These are phyloP conservation scores for Acinonyx jubatus DNA, from an alignment of 2,113 vertebrate species.

Conservation along the genomic window DNA sequence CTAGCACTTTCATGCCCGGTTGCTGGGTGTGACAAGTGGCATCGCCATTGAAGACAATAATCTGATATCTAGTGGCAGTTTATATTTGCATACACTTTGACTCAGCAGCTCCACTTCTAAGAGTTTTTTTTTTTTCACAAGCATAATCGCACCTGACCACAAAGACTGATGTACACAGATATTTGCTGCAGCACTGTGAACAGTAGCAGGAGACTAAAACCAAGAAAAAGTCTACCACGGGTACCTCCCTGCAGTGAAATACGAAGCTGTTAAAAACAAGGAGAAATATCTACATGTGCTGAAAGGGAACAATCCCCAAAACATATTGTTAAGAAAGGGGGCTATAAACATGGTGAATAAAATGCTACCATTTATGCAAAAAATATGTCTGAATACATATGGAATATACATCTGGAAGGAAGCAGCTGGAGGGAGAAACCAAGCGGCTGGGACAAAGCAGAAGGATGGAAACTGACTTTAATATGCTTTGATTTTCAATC, in stretches of 20 bases:
- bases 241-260: neutral
- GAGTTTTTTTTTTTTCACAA: neutral
- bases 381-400: neutral
- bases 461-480: neutral
- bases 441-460: neutral
- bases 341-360: neutral
- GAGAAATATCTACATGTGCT: neutral
- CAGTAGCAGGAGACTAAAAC: neutral
- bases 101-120: neutral
- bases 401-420: neutral
- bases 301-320: neutral
- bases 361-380: neutral
- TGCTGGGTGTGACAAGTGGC: neutral
- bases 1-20: neutral
- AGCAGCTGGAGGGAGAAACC: neutral
- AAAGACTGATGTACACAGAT: neutral
- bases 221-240: neutral
- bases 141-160: neutral
- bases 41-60: too few species aligned
- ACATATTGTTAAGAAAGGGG: neutral
- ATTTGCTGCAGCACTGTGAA: neutral
- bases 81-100: neutral
- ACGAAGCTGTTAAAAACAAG: neutral
- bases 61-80: neutral
- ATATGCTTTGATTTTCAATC: neutral